Evolutionary conservation across 2,888 invertebrate species (phyloP), one percentile per base, ranked within the genome.

Genomic region (Loripinus fragilis): DNA sequence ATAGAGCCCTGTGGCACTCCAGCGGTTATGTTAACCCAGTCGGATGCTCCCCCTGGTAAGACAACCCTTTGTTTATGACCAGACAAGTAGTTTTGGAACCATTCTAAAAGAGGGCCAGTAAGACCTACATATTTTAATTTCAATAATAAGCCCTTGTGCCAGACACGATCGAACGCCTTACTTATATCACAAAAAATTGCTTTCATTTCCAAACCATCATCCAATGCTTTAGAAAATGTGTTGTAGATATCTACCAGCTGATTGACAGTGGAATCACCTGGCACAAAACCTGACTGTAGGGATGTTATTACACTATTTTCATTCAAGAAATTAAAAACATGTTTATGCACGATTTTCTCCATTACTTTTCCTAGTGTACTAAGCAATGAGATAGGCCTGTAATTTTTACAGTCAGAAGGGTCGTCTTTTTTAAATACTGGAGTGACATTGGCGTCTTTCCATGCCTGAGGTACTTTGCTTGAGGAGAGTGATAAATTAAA

Each of bases 221-320:
- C 76, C 0, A 82, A 17, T 20, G 67, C 67, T n/a, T 73, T 66
- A 38, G 65, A 41, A 52, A 76, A 73, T 0, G 45, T 65, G 64
- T 76, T 12, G 30, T 76, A 71, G 0, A 80, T 35, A 60, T 41
- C 52, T 0, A 50, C 17, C 20, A 74, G 50, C 41, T 77, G 80
- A 33, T 74, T 77, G 5, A 70, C 71, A 60, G 76, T 76, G 5
- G 71, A 80, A 25, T 80, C 76, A 7, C 38, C 48, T 15, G 66
- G 71, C 5, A 52, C 33, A 35, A 76, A 76, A 30, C 70, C 76
- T 20, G 80, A 76, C 41, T 80, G 76, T 30, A 60, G 25, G 20
- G 33, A 28, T n/a, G 71, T 55, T 8, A 79, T 52, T 15, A 64
- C 2, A n/a, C 30, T 45, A 67, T 3, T 55, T 38, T 41, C 35